Evolutionary conservation across 64 coral and sea anemone genomes (phyloP).

Genomic region (Pachyseris speciosa): DNA sequence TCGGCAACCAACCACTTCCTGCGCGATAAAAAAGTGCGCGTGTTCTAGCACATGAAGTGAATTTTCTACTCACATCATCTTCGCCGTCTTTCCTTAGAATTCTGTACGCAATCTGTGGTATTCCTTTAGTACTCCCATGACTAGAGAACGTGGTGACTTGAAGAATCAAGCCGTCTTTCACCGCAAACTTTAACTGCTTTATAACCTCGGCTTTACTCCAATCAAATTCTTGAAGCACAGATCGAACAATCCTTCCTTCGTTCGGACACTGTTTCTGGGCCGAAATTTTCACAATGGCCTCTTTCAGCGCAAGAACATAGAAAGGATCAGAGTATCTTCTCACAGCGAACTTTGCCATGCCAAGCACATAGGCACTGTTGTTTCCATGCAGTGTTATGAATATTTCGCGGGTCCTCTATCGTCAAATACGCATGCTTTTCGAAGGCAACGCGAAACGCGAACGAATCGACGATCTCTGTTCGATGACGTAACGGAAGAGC

Average conservation of each 20-base stretch:
- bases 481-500: constrained; percentile 67
- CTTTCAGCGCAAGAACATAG: constrained; percentile 82
- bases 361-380: constrained; percentile 16
- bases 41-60: constrained; percentile 21
- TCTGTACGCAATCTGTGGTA: constrained; percentile 90
- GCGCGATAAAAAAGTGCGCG: background rate
- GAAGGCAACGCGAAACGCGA: background rate
- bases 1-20: background rate
- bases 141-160: constrained; percentile 87
- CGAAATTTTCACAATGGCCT: constrained; percentile 81
- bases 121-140: constrained; percentile 94
- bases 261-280: constrained; percentile 99
- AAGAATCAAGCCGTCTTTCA: constrained; percentile 90
- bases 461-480: constrained; percentile 51
- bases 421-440: constrained; percentile 48
- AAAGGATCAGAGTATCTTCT: constrained; percentile 89
- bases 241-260: constrained; percentile 84
- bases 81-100: constrained; percentile 60
- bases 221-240: constrained; percentile 85
- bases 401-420: constrained; percentile 21
- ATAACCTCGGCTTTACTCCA: constrained; percentile 86
- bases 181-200: constrained; percentile 95
- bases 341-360: constrained; percentile 85
- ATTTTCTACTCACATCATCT: constrained; percentile 45
- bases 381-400: constrained; percentile 11